Conservation (phyloP, 2,888 invertebrate genomes). For the Campoplex nolae region DNA sequence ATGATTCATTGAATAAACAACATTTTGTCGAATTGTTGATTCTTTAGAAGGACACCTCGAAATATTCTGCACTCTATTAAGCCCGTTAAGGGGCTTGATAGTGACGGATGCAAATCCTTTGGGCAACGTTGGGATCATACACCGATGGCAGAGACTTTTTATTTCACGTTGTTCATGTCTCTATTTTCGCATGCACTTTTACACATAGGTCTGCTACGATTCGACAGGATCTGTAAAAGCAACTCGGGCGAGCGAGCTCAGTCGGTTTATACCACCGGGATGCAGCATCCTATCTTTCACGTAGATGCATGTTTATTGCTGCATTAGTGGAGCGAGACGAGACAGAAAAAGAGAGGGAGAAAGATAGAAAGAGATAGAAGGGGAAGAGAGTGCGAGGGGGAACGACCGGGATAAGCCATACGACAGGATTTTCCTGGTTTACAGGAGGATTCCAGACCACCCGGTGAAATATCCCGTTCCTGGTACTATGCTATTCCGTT, state of each 20-base stretch:
- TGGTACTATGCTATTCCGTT: constrained; percentile 16
- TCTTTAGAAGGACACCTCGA: not conserved
- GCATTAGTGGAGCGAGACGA: constrained; percentile 73
- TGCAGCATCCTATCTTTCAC: constrained; percentile 70
- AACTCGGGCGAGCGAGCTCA: constrained; percentile 39
- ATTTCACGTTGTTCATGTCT: not conserved
- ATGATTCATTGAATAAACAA: not conserved
- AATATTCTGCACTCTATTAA: not conserved
- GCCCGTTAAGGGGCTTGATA: constrained; percentile 1
- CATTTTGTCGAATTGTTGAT: not conserved
- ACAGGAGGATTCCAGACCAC: constrained; percentile 74
- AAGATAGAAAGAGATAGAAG: not conserved
- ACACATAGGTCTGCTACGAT: not conserved
- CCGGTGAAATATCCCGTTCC: constrained; percentile 74
- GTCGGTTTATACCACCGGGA: constrained; percentile 56
- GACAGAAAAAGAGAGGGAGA: constrained; percentile 15
- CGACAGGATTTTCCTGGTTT: constrained; percentile 78
- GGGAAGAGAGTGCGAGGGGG: constrained; percentile 3
- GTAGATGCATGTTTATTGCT: constrained; percentile 81
- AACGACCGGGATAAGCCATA: constrained; percentile 69
- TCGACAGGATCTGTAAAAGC: constrained; percentile 20
- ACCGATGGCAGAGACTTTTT: not conserved
- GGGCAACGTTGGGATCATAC: not conserved
- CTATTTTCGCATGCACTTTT: not conserved
- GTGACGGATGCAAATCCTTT: constrained; percentile 22